Evolutionary conservation across 2,888 invertebrate species (phyloP).

Genomic region (Lasiommata megera): DNA sequence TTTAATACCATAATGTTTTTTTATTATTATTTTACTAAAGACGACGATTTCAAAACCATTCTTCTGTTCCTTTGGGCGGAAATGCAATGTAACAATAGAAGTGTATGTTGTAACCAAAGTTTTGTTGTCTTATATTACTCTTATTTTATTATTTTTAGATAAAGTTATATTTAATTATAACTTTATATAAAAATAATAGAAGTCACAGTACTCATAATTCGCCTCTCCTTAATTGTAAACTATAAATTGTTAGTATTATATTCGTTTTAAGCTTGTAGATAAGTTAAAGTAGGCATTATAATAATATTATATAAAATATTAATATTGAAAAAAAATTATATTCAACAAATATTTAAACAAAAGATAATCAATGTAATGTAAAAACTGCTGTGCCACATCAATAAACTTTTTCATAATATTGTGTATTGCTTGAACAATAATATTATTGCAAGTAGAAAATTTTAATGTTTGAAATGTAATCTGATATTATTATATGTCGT

Average conservation of each 20-base stretch:
- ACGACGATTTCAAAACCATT: neutral
- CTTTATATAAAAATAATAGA: too few relatives aligned
- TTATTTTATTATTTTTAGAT: too few relatives aligned
- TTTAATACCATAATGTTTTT: neutral
- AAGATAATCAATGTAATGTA: neutral
- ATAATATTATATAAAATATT: neutral
- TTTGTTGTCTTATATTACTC: neutral
- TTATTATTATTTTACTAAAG: neutral
- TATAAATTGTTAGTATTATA: neutral
- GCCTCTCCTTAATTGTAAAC: neutral
- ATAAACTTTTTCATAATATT: slow-evolving; percentile 44
- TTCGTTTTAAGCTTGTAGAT: slow-evolving; percentile 7
- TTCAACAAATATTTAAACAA: neutral
- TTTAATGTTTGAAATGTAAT: neutral
- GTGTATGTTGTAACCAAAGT: slow-evolving; percentile 2
- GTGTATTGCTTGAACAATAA: slow-evolving; percentile 1
- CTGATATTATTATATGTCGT: neutral
- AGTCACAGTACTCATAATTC: too few relatives aligned
- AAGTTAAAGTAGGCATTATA: neutral
- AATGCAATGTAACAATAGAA: neutral
- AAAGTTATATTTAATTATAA: too few relatives aligned
- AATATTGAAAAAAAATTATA: neutral
- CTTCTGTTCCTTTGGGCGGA: neutral
- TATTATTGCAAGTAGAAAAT: slow-evolving; percentile 3
- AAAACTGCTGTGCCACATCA: slow-evolving; percentile 70